Evolutionary conservation across 2,888 invertebrate species (phyloP), one percentile per base, ranked within the genome.

Genomic region (Microchrysa polita): DNA sequence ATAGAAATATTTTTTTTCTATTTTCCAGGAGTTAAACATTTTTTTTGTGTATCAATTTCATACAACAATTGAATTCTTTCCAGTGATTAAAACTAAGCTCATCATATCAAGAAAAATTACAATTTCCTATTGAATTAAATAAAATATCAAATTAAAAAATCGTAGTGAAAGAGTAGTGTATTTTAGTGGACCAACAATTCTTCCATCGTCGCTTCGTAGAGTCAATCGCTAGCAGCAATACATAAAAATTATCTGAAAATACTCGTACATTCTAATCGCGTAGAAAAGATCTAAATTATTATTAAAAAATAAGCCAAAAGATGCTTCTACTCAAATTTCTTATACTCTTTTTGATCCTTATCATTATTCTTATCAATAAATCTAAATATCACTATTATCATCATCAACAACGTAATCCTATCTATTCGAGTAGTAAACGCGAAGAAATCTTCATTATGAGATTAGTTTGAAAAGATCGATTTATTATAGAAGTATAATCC

Each of bases 321-420:
- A 69, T 55, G 69, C 55, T 34, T 23, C 4, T 67, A 16, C 12
- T 55, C 9, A 69, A 69, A 57, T 7, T 55, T 55, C 34, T 69
- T 22, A 23, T 48, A 12, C 44, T 65, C 4, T 22, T 14, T 65
- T 44, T 65, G 2, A 65, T 65, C 65, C 16, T 65, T 48, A 65
- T 65, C 9, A 65, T 65, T 22, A 65, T 65, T 14, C 42, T 65
- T 9, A 65, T 10, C 20, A 65, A 42, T 65, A 65, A 44, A 65
- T 23, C 44, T 48, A 65, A 65, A 63, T 63, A 63, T 63, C 40
- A 7, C 65, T 65, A 65, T 65, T 44, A 65, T 16, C 48, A 65
- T 65, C 65, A 65, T 16, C 22, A 4, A 2, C 48, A 4, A 2
- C 48, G 48, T n/a, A 48, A n/a, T 10, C 4, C 48, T 48, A 48